Conservation (phyloP, 2,888 invertebrate species). For the Artemia sinica region DNA sequence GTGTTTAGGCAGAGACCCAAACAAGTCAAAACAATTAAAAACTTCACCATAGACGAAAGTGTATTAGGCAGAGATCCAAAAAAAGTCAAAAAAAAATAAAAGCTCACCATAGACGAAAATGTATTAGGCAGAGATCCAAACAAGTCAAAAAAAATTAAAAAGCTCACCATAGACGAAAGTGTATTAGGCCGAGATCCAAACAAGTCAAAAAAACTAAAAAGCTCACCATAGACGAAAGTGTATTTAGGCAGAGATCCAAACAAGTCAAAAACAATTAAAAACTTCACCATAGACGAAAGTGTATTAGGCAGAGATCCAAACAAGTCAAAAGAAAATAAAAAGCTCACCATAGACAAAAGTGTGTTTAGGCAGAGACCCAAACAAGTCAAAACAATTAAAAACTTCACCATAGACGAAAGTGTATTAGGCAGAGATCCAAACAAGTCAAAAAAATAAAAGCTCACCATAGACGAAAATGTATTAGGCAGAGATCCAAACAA, state of each 20-base stretch:
- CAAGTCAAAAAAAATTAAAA: slow-evolving; percentile 81
- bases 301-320: slow-evolving; percentile 72
- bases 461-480: slow-evolving; percentile 57
- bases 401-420: slow-evolving; percentile 52
- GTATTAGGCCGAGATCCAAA: slow-evolving; percentile 72
- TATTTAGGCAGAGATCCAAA: slow-evolving; percentile 72
- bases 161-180: slow-evolving; percentile 52
- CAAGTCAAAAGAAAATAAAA: slow-evolving; percentile 71
- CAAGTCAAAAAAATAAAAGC: slow-evolving; percentile 69
- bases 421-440: slow-evolving; percentile 72
- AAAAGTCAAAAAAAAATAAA: slow-evolving; percentile 85
- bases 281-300: slow-evolving; percentile 52
- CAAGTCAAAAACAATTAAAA: slow-evolving; percentile 76
- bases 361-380: slow-evolving; percentile 68
- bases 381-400: slow-evolving; percentile 76
- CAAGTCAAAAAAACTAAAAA: slow-evolving; percentile 76
- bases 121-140: slow-evolving; percentile 72
- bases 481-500: slow-evolving; percentile 75
- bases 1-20: slow-evolving; percentile 68
- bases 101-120: slow-evolving; percentile 52
- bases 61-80: slow-evolving; percentile 69
- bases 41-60: slow-evolving; percentile 52
- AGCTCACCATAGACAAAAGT: slow-evolving; percentile 52
- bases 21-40: slow-evolving; percentile 76
- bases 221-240: slow-evolving; percentile 55